These are phyloP conservation scores for Catagonus wagneri DNA, from an alignment of 2,113 vertebrate genomes.

Conservation along the genomic window DNA sequence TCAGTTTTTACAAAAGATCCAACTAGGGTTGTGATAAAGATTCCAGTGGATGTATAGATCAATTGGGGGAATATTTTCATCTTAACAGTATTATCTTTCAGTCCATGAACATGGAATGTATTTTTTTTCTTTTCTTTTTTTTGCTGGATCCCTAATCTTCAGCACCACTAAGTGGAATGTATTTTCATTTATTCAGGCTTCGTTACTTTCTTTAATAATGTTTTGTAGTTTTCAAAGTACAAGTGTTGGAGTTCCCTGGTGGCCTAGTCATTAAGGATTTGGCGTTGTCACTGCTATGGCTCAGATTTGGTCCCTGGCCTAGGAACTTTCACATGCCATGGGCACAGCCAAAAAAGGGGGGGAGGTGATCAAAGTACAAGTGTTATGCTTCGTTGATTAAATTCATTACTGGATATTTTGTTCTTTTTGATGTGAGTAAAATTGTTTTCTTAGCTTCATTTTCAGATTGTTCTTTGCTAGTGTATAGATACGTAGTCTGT, in stretches of 20 bases:
- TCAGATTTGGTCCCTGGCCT: no score
- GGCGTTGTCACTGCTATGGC: no score
- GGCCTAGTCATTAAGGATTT: no score
- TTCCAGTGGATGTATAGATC: neutral
- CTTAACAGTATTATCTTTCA: neutral
- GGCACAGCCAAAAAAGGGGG: no score
- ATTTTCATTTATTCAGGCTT: neutral
- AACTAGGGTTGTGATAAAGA: neutral
- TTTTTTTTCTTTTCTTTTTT: no score
- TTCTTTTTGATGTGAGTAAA: neutral
- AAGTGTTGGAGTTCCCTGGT: neutral
- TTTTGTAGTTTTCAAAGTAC: neutral
- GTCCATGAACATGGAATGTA: neutral
- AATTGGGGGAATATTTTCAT: neutral
- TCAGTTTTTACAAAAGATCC: neutral
- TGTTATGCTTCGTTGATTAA: neutral
- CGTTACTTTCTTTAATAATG: neutral
- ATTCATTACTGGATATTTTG: neutral
- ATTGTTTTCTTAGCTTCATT: neutral
- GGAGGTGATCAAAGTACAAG: neutral
- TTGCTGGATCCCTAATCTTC: no score
- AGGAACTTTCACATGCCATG: no score
- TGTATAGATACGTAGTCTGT: neutral
- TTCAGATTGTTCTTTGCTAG: neutral
- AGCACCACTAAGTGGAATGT: no score